Evolutionary conservation across 2,797 vertebrate species (phyloP), one percentile per base, ranked within the genome.

Genomic region (Melanotaenia nigrans): DNA sequence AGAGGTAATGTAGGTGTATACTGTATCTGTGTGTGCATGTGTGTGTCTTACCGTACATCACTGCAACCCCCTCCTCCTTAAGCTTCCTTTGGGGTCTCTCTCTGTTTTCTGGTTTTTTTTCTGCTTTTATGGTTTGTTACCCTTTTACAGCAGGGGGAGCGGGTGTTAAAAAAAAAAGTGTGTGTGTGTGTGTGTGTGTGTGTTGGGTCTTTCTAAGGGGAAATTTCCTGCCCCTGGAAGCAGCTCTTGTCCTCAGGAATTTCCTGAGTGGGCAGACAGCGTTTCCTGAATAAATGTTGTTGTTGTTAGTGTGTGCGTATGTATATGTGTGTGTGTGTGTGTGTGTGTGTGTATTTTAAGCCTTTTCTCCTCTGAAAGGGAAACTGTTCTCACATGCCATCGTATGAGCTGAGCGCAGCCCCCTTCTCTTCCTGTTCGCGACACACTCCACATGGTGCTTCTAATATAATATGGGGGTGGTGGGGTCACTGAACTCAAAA

Each of bases 221-320:
- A 98, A 97, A 98, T 98, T 99, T 99, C 97, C 97, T 98, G 96
- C 95, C 96, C 95, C 95, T 96, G 96, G 96, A 97, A 98, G 95
- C 96, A 92, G 94, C 94, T 93, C 93, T 94, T 94, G 96, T 96
- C 96, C 93, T 95, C 95, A 99, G 96, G 97, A 98, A 98, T 99
- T 98, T 98, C 96, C 96, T 99, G 97, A 96, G 96, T 98, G 96
- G 97, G 96, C 95, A 96, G 96, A 96, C 96, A 79, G 92, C 91
- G 94, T 96, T 99, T 98, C 97, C 97, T 98, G 97, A 96, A 95
- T 95, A 95, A 95, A 95, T 95, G 94, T 89, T 88, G 90, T 90
- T 91, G 85, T 85, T 88, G 81, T 82, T 86, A 70, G 75, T 45
- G 53, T 67, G 58, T 67, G 76, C 73, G 68, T 80, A 72, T 60